These are phyloP conservation scores for Petaurus breviceps DNA, from an alignment of 2,113 vertebrate species.

Conservation along the genomic window DNA sequence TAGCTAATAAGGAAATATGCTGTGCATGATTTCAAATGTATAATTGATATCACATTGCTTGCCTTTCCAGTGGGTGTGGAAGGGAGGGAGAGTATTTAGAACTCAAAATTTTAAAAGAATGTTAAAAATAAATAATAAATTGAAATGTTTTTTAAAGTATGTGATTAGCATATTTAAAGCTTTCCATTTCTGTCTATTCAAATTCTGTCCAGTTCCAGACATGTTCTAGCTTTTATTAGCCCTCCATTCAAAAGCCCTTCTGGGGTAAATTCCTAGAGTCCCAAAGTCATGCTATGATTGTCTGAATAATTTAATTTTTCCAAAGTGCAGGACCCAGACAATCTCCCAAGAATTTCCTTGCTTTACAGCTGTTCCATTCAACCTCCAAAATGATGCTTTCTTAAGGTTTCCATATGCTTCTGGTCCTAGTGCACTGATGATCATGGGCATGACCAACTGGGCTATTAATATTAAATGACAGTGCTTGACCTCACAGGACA, in stretches of 20 bases:
- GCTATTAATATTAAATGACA: not conserved
- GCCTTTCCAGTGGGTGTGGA: not conserved
- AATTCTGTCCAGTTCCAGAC: not conserved
- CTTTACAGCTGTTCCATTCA: not conserved
- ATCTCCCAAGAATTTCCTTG: not conserved
- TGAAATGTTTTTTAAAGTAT: not conserved
- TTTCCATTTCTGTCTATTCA: not conserved
- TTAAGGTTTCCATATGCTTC: not conserved
- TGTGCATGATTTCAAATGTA: not conserved
- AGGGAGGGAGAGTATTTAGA: not conserved
- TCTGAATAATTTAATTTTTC: not conserved
- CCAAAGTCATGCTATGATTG: not conserved
- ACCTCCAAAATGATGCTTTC: not conserved
- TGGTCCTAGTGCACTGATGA: not conserved
- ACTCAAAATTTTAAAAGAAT: not conserved
- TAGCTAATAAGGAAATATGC: not conserved
- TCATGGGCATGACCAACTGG: not conserved
- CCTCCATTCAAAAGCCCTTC: conserved; percentile 15
- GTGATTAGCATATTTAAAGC: conserved; percentile 12
- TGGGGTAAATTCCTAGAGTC: not conserved
- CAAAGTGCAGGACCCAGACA: not conserved
- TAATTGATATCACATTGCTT: not conserved
- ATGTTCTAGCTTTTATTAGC: not conserved
- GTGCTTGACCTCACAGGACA: not conserved
- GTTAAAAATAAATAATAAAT: not conserved